Conservation (phyloP, 2,113 vertebrate genomes). For the Labrus mixtus region DNA sequence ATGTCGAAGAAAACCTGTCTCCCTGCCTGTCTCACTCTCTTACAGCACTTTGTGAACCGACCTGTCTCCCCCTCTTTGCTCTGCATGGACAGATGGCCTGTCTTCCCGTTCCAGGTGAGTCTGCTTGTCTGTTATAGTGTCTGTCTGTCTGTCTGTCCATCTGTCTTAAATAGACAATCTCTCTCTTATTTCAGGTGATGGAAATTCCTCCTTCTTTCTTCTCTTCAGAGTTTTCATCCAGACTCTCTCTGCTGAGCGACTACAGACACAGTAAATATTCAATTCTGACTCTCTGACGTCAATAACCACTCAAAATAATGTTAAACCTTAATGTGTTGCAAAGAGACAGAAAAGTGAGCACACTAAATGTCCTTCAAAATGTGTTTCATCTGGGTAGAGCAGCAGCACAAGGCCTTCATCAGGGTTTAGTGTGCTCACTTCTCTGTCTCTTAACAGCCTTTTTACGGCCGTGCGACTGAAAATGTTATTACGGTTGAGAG, state of each 20-base stretch:
- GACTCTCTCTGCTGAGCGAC: constrained; percentile 43
- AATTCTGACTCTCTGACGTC: too few species aligned
- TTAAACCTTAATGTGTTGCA: too few species aligned
- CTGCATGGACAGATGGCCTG: constrained; percentile 22
- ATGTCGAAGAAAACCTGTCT: too few species aligned
- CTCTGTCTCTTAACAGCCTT: too few species aligned
- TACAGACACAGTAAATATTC: constrained; percentile 49
- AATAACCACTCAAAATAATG: too few species aligned
- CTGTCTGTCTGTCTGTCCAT: background rate
- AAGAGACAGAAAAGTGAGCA: too few species aligned
- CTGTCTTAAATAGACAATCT: background rate
- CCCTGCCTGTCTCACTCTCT: background rate
- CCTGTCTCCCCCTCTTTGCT: constrained; percentile 14
- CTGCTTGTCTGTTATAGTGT: background rate
- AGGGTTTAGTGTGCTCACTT: too few species aligned
- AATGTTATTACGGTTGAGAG: too few species aligned
- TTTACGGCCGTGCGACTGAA: too few species aligned
- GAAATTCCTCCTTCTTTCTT: constrained; percentile 26
- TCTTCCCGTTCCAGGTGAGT: constrained; percentile 39
- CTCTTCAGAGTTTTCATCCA: constrained; percentile 30
- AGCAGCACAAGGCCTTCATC: too few species aligned
- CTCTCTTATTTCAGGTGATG: constrained; percentile 20
- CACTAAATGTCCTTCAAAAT: background rate
- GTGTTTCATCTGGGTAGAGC: background rate
- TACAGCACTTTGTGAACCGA: constrained; percentile 11